Conservation (phyloP, 2,797 vertebrate species). For the Erethizon dorsatum region DNA sequence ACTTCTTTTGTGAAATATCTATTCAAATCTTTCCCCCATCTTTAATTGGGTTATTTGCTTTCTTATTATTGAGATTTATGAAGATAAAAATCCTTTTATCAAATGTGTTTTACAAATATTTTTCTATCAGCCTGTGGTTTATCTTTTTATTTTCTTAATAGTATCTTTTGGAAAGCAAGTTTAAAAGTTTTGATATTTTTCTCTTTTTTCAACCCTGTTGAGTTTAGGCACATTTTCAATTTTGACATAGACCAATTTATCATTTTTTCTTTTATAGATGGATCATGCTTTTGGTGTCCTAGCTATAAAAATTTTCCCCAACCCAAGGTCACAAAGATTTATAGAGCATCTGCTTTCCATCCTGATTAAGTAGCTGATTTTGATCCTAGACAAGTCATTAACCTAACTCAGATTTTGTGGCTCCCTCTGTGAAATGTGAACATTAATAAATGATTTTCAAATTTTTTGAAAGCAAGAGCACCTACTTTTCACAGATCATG, state of each 20-base stretch:
- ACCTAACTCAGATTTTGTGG: not conserved
- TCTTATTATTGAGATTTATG: slow-evolving; percentile 7
- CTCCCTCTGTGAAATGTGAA: not conserved
- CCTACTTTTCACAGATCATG: not conserved
- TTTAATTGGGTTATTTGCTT: slow-evolving; percentile 45
- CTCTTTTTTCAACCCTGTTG: not conserved
- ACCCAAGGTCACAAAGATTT: not conserved
- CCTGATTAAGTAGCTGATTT: not conserved
- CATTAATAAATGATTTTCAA: not conserved
- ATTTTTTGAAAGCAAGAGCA: not conserved
- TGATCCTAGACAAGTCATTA: not conserved
- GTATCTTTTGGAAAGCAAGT: not conserved
- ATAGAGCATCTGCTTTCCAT: not conserved
- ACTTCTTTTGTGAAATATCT: slow-evolving; percentile 35
- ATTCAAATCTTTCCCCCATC: slow-evolving; percentile 22
- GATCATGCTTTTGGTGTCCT: not conserved
- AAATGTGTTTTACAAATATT: slow-evolving; percentile 19
- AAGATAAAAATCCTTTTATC: not conserved
- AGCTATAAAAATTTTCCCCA: not conserved
- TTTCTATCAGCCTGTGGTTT: not conserved
- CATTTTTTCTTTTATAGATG: not conserved
- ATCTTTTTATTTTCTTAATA: slow-evolving; percentile 40
- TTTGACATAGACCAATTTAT: slow-evolving; percentile 1
- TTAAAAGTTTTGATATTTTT: not conserved
- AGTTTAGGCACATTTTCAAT: not conserved